Evolutionary conservation across 2,797 vertebrate species (phyloP), one percentile per base, ranked within the genome.

Genomic region (Tinamus major): DNA sequence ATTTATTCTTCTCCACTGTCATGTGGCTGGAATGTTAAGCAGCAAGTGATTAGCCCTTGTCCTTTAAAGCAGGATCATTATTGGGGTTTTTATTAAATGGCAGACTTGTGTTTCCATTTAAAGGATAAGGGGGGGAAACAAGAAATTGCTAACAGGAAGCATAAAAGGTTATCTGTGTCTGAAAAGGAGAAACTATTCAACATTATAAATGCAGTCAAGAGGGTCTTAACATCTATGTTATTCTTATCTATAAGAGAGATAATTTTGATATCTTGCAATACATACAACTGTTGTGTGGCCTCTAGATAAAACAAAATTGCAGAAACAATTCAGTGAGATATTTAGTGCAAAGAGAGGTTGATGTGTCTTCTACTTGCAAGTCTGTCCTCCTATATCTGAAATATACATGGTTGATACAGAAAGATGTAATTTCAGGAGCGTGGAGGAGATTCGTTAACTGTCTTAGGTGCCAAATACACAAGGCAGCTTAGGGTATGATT

Each of bases 11-110:
- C 95, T 97, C 85, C 62, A 74, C 94, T 84, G 84, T 96, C 97
- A 98, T 90, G 97, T 98, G 98, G 97, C 97, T 96, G 89, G 98
- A 98, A 98, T 98, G 98, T 97, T 98, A 98, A 98, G 95, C 77
- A 96, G 96, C 93, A 91, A 97, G 97, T 98, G 97, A 98, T 98
- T 98, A 98, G 97, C 96, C 96, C 97, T 97, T 97, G 98, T 98
- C 97, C 97, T 98, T 98, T 98, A 96, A 94, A 97, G 96, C 95
- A 96, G 96, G 92, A 97, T 97, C 89, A 86, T 98, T 98, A 98
- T 92, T 97, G 96, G 96, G 97, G 94, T 96, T 97, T 97, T 98
- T 97, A 96, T 97, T 98, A 98, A 98, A 98, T 95, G 94, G 95
- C 96, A 97, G 96, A 87, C 95, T 96, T 97, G 91, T 92, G 93